Conservation (phyloP, 2,888 invertebrate genomes). For the Lacanobia wlatinum region DNA sequence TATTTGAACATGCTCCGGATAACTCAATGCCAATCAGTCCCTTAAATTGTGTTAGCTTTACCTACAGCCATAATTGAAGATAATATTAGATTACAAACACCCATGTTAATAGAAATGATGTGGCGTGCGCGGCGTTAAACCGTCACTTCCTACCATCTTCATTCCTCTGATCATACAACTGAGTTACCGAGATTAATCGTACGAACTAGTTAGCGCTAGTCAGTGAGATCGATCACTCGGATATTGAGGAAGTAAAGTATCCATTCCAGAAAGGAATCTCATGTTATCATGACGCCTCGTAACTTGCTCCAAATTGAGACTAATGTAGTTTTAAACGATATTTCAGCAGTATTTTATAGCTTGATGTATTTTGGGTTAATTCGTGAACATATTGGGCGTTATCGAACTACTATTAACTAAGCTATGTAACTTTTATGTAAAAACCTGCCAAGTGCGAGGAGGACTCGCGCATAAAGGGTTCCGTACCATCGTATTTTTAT, state of each 20-base stretch:
- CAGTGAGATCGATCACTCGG: constrained; percentile 33
- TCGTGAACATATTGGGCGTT: not conserved
- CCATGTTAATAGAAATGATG: constrained; percentile 6
- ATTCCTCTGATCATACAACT: constrained; percentile 8
- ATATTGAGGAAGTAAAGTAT: constrained; percentile 25
- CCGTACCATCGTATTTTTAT: no score
- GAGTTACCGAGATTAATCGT: constrained; percentile 32
- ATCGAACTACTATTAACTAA: not conserved
- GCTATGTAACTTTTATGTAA: not conserved
- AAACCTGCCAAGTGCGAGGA: no score
- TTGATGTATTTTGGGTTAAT: not conserved
- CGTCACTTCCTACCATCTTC: constrained; percentile 22
- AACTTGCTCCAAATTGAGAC: constrained; percentile 34
- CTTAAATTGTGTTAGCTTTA: not conserved
- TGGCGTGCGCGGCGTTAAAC: constrained; percentile 6
- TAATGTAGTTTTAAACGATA: constrained; percentile 27
- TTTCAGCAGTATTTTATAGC: constrained; percentile 9
- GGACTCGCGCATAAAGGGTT: no score
- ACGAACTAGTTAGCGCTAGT: constrained; percentile 23
- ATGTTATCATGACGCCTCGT: constrained; percentile 28
- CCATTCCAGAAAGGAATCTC: constrained; percentile 30
- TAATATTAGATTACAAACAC: constrained; percentile 23
- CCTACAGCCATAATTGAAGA: constrained; percentile 3
- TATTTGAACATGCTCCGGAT: not conserved
- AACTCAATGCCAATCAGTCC: not conserved